Conservation (phyloP, 2,888 invertebrate species). For the Sesia apiformis region DNA sequence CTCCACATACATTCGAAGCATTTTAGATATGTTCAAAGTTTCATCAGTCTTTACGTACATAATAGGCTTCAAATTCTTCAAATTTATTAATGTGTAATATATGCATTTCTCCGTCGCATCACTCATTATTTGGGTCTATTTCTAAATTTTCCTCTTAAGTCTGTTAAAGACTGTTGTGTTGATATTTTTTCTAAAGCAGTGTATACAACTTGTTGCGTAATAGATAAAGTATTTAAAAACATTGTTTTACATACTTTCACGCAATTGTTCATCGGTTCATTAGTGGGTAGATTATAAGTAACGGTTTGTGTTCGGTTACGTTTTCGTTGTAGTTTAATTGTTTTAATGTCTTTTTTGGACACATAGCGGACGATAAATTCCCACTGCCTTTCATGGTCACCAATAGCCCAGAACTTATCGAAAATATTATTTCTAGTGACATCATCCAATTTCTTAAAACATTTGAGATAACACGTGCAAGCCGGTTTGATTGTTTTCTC, state of each 20-base stretch:
- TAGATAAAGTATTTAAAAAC: conserved; percentile 8
- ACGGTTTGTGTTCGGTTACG: conserved; percentile 9
- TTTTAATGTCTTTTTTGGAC: conserved; percentile 5
- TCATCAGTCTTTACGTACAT: conserved; percentile 9
- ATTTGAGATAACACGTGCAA: conserved; percentile 7
- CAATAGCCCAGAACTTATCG: conserved; percentile 8
- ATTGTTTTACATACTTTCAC: conserved; percentile 6
- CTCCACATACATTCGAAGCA: conserved; percentile 9
- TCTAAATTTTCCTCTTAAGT: conserved; percentile 6
- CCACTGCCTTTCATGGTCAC: conserved; percentile 12
- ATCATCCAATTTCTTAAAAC: conserved; percentile 4
- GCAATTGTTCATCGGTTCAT: neutral
- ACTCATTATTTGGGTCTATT: conserved; percentile 6
- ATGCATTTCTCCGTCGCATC: conserved; percentile 1
- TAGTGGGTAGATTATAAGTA: conserved; percentile 5
- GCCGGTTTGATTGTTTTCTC: conserved; percentile 4
- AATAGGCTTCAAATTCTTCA: conserved; percentile 8
- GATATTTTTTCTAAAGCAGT: conserved; percentile 6
- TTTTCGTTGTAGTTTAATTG: conserved; percentile 4
- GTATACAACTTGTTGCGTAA: conserved; percentile 5
- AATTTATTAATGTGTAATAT: conserved; percentile 7
- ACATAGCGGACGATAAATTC: conserved; percentile 4
- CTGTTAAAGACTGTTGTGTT: neutral
- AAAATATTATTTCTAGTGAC: conserved; percentile 5
- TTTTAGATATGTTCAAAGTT: conserved; percentile 12